phyloP scores from a whole-genome alignment of 2,113 vertebrate genomes.

The Dromaius novaehollandiae region DNA sequence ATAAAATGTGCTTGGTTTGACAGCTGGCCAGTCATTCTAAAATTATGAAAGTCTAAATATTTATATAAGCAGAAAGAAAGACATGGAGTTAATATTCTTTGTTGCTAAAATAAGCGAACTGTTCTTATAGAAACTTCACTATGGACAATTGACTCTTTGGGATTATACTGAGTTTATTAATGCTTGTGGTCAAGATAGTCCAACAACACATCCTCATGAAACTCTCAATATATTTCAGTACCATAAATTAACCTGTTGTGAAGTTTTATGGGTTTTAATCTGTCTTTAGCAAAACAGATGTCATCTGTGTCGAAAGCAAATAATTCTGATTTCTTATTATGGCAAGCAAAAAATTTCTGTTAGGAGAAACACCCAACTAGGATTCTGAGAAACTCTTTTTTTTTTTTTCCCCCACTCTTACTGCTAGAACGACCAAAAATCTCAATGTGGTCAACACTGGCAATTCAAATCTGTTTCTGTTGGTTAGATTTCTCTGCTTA shows the following conservation, averaged over 20 bases:
- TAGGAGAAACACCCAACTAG: not conserved
- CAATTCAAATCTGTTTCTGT: not conserved
- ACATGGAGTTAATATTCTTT: not conserved
- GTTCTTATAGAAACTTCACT: not conserved
- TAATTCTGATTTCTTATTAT: not conserved
- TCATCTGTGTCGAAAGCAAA: not conserved
- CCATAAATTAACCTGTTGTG: not conserved
- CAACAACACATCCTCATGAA: not conserved
- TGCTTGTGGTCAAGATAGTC: not conserved
- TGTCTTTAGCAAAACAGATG: not conserved
- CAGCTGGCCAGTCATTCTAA: not conserved
- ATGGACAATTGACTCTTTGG: not conserved
- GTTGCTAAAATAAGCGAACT: not conserved
- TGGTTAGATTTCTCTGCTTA: not conserved
- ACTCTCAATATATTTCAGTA: not conserved
- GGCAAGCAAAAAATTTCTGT: not conserved
- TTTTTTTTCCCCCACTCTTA: not conserved
- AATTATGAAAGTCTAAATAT: not conserved
- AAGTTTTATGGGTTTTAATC: not conserved
- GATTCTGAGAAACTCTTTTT: not conserved
- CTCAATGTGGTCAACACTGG: not conserved
- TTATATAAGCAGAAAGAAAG: not conserved
- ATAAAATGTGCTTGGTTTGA: not conserved
- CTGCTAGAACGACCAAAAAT: not conserved
- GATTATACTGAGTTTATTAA: not conserved